Evolutionary conservation across 2,888 invertebrate species (phyloP).

Genomic region (Sarcophaga carnaria): DNA sequence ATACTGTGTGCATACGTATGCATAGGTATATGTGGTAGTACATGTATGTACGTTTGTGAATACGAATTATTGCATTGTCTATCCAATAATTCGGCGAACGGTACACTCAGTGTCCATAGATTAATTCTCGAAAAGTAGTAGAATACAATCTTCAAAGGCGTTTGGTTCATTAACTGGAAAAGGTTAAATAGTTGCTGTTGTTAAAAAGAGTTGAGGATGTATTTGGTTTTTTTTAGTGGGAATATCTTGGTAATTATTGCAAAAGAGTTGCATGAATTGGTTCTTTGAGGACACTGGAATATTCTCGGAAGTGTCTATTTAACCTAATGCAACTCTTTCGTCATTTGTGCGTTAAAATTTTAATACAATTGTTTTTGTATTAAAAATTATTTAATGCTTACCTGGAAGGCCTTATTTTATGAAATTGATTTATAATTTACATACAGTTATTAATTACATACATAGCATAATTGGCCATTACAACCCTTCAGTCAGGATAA

Average conservation of each 20-base stretch:
- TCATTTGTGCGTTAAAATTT: slow-evolving; percentile 71
- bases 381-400: no score
- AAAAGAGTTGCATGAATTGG: slow-evolving; percentile 74
- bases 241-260: slow-evolving; percentile 66
- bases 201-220: slow-evolving; percentile 64
- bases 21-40: background rate
- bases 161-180: slow-evolving; percentile 35
- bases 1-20: background rate
- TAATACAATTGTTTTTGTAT: slow-evolving; percentile 18
- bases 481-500: no score
- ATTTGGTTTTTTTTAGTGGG: slow-evolving; percentile 22
- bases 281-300: slow-evolving; percentile 59
- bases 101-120: slow-evolving; percentile 30
- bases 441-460: no score
- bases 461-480: no score
- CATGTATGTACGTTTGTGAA: slow-evolving; percentile 16
- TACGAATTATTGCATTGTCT: slow-evolving; percentile 37
- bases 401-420: no score
- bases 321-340: slow-evolving; percentile 80
- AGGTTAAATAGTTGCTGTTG: background rate
- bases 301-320: slow-evolving; percentile 56
- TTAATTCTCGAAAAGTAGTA: slow-evolving; percentile 23
- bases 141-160: slow-evolving; percentile 42
- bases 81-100: background rate
- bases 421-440: no score